Conservation (phyloP, 2,113 vertebrate genomes). For the Siniperca chuatsi region DNA sequence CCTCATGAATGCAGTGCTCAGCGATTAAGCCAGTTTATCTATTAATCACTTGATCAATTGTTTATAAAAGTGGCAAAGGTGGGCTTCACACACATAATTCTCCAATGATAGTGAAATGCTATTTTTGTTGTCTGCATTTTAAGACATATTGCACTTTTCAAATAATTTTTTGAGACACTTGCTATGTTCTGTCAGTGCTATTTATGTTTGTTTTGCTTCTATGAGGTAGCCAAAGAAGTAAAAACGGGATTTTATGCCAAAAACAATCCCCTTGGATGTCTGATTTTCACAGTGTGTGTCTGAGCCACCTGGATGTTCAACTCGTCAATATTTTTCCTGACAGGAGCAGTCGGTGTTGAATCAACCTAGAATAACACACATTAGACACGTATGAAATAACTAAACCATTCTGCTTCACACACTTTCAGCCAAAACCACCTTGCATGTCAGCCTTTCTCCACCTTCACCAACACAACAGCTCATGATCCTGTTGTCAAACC, state of each 20-base stretch:
- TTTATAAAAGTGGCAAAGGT: not conserved
- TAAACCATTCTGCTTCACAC: conserved; percentile 2
- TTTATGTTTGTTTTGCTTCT: conserved; percentile 20
- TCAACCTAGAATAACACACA: not conserved
- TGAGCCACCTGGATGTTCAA: conserved; percentile 41
- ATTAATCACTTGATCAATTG: no score
- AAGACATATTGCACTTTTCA: not conserved
- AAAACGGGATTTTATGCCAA: conserved; percentile 35
- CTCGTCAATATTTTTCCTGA: conserved; percentile 46
- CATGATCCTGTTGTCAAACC: conserved; percentile 29
- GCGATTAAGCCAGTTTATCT: no score
- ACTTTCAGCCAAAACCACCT: not conserved
- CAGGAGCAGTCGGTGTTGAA: conserved; percentile 29
- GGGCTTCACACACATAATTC: not conserved
- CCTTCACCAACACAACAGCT: not conserved
- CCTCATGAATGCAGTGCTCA: not conserved
- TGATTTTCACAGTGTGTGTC: conserved; percentile 25
- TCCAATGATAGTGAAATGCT: not conserved
- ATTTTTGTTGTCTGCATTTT: not conserved
- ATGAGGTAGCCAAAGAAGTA: conserved; percentile 17
- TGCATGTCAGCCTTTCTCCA: not conserved
- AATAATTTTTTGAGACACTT: conserved; percentile 2
- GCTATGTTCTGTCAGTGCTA: conserved; percentile 1
- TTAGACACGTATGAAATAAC: not conserved
- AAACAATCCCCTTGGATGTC: conserved; percentile 35